Evolutionary conservation across 2,113 vertebrate genomes (phyloP), one percentile per base, ranked within the genome.

Genomic region (Syngnathus floridae): DNA sequence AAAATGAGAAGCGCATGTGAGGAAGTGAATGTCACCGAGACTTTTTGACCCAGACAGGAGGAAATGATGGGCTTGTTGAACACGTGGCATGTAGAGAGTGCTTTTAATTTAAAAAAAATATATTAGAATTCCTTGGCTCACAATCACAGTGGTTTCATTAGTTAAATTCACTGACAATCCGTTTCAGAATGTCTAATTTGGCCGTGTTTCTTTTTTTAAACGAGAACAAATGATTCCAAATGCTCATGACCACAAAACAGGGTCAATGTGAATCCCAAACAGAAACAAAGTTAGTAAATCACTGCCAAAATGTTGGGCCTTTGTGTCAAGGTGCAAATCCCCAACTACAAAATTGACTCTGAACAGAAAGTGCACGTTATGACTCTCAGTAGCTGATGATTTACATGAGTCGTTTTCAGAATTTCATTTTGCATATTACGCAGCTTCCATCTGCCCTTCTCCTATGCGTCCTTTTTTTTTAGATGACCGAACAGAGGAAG

Each of bases 401-500:
- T 77, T 45, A 73, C 64, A 62, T 7, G n/a, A 64, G 71, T 43
- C 21, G 54, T 75, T 87, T 88, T 89, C 84, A 76, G 5, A 74
- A 61, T 86, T 74, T 74, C 77, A 69, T 84, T 1, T 14, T 59
- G 65, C 61, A 68, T 78, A 45, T 77, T 67, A 17, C n/a, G 59
- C 46, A 36, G 70, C 73, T 74, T 75, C 72, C 78, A 61, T 83
- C 83, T 82, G 76, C 10, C 45, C 5, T 4, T 4, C 31, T 4
- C 40, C 43, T 4, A 46, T 52, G 1, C 63, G 8, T 56, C 4
- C 16, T 31, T 31, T 31, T 65, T 90, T 90, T 49, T 88, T 84
- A 99, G 97, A 99, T 99, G 97, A 99, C 95, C 1, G 97, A 99
- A 73, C 97, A 99, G 86, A 93, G 97, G 88, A 99, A 99, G 86